Evolutionary conservation across 1,140 invertebrate species (phyloP), one percentile per base, ranked within the genome.

Genomic region (Sarcophaga peregrina): DNA sequence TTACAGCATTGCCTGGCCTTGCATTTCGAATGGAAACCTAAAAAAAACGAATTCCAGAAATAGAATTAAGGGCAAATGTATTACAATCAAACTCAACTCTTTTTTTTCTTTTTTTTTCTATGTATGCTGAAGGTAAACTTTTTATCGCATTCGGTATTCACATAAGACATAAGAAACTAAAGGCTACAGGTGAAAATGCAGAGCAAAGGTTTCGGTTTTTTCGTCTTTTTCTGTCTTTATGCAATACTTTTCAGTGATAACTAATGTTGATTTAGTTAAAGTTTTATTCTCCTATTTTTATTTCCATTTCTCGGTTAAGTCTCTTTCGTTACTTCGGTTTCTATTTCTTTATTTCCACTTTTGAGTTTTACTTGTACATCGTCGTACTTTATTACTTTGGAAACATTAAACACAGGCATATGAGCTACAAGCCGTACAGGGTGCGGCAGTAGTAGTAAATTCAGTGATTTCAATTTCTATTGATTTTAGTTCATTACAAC

Each of bases 261-360:
- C 58, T 68, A 68, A 68, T 25, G 62, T 68, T 68, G 62, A 68
- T 68, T 68, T 68, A 68, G 62, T 68, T 68, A 68, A 9, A 68
- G 62, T 68, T 68, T 68, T 68, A 37, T 37, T 37, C 25, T 37
- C 25, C 25, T n/a, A 37, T 37, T 37, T 37, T 37, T 37, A 37
- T 37, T 37, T 37, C 25, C 25, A 37, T 37, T 37, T 37, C 25
- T 37, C 25, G 25, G 25, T 37, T 37, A 2, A 37, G 25, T 37
- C 25, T 37, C 25, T 37, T 37, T 37, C 25, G 25, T 37, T 37
- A 37, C 25, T 37, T 37, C 25, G 25, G 25, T 37, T 37, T 37
- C 25, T 37, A 37, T 37, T n/a, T 58, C 13, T 58, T 58, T 7
- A n/a, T 58, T 7, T 3, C 4, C 15, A 7, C 62, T 68, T 68